Percentiles rank a stretch among this genome's conserved stretches.
Conservation (phyloP, 2,888 invertebrate species). For the Gerris lacustris region DNA sequence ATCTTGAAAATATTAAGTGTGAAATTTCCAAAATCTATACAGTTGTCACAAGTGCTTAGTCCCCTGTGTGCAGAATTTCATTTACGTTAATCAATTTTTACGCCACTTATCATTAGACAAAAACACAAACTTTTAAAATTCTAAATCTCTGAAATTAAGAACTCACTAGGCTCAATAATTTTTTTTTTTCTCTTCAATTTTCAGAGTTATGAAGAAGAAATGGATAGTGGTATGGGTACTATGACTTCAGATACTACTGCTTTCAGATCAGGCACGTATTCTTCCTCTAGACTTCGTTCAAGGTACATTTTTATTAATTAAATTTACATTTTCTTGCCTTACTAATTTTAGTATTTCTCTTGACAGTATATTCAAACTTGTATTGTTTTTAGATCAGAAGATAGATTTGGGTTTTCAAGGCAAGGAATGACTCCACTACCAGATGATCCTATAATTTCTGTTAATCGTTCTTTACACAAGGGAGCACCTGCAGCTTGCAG, state of each 20-base stretch:
- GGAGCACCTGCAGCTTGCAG: background rate
- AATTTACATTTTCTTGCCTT: too few relatives aligned
- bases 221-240: constrained; percentile 35
- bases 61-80: too few relatives aligned
- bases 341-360: too few relatives aligned
- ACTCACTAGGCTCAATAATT: too few relatives aligned
- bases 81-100: too few relatives aligned
- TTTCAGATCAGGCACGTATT: constrained; percentile 14
- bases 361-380: too few relatives aligned
- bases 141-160: too few relatives aligned
- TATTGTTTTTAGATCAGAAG: background rate
- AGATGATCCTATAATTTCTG: background rate
- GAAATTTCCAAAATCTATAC: too few relatives aligned
- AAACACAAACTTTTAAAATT: too few relatives aligned
- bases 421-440: background rate
- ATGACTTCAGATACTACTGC: constrained; percentile 27
- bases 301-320: background rate
- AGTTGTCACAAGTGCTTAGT: too few relatives aligned
- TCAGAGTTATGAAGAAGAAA: background rate
- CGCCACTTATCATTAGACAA: too few relatives aligned
- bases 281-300: background rate
- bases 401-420: background rate
- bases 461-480: background rate
- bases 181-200: background rate
- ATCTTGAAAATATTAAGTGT: too few relatives aligned